These are phyloP conservation scores for human (Homo sapiens) DNA, from an alignment of 2,113 vertebrate genomes.

Conservation along the genomic window GRCh38 chr3:17881001-17881500, in stretches of 20 bases:
- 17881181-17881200: not conserved
- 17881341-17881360: not conserved
- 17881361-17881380: not conserved
- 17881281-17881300: not conserved
- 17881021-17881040: no score
- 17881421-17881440: not conserved
- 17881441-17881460: conserved; percentile 1
- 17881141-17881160: not conserved
- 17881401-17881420: not conserved
- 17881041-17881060: not conserved
- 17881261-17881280: not conserved
- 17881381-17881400: not conserved
- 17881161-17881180: not conserved
- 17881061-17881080: not conserved
- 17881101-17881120: not conserved
- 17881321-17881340: not conserved
- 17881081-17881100: not conserved
- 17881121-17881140: not conserved
- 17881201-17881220: not conserved
- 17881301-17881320: not conserved
- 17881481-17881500: not conserved
- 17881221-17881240: not conserved
- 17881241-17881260: not conserved
- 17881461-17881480: not conserved
- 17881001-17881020: no score